Evolutionary conservation across 2,888 invertebrate genomes (phyloP).

Genomic region (Pristionchus entomophagus): DNA sequence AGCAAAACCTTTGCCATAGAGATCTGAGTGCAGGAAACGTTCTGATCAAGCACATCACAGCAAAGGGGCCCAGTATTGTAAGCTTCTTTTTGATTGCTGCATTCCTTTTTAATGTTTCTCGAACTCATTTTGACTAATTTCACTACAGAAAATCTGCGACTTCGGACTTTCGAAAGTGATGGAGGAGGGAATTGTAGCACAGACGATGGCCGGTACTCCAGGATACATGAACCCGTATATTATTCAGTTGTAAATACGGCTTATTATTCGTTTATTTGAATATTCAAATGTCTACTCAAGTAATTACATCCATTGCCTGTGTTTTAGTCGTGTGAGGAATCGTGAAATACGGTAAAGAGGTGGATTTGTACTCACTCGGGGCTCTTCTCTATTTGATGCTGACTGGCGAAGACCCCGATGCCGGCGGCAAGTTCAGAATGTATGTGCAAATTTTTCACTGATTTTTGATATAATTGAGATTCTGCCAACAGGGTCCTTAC

Average conservation of each 20-base stretch:
- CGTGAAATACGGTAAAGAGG: constrained; percentile 11
- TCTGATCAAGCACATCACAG: neutral
- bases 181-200: neutral
- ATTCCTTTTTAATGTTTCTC: too few relatives aligned
- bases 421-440: too few relatives aligned
- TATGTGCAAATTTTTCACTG: too few relatives aligned
- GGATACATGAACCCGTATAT: constrained; percentile 46
- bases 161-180: constrained; percentile 28
- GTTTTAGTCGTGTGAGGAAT: too few relatives aligned
- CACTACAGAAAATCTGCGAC: constrained; percentile 36
- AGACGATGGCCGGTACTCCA: constrained; percentile 36
- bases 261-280: too few relatives aligned
- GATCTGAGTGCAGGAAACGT: constrained; percentile 38
- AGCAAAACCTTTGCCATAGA: neutral
- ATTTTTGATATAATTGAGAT: too few relatives aligned
- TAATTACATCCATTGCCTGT: too few relatives aligned
- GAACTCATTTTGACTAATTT: too few relatives aligned
- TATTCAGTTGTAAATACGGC: neutral
- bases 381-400: constrained; percentile 25
- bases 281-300: too few relatives aligned
- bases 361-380: constrained; percentile 45
- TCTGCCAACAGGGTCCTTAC: too few relatives aligned
- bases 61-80: too few relatives aligned
- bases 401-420: constrained; percentile 3
- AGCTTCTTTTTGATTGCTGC: too few relatives aligned